Percentiles rank a stretch among this genome's conserved stretches.
These are phyloP conservation scores for Herminia tarsipennalis DNA, from an alignment of 2,888 invertebrate species.

Conservation along the genomic window DNA sequence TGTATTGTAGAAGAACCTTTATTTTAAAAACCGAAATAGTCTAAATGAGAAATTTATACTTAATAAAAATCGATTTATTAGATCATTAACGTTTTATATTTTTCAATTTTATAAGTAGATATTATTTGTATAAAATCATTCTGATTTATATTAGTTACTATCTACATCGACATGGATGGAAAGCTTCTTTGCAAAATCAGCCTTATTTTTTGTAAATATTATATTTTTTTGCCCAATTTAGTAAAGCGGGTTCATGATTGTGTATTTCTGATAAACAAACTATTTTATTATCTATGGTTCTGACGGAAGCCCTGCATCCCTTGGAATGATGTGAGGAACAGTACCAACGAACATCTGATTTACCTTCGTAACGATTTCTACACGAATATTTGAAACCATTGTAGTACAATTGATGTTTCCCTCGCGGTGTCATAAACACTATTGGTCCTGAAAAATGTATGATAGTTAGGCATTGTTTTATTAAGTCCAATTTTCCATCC, in stretches of 20 bases:
- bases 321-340: slow-evolving; percentile 53
- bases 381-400: slow-evolving; percentile 37
- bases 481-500: no score
- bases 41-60: no score
- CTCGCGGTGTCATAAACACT: slow-evolving; percentile 29
- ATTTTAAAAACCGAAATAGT: no score
- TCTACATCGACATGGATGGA: no score
- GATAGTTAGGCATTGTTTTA: no score
- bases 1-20: no score
- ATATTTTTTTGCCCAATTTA: slow-evolving; percentile 12
- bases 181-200: no score
- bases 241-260: slow-evolving; percentile 30
- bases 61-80: no score
- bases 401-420: slow-evolving; percentile 33
- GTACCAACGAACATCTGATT: slow-evolving; percentile 44
- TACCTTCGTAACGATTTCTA: slow-evolving; percentile 24
- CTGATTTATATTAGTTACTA: no score
- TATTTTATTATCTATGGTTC: slow-evolving; percentile 42
- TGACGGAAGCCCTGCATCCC: slow-evolving; percentile 46
- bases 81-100: no score
- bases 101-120: no score
- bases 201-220: not conserved
- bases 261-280: slow-evolving; percentile 30
- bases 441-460: slow-evolving; percentile 25
- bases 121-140: no score